These are phyloP conservation scores for Gymnothorax javanicus DNA, from an alignment of 2,797 vertebrate species.

Conservation along the genomic window DNA sequence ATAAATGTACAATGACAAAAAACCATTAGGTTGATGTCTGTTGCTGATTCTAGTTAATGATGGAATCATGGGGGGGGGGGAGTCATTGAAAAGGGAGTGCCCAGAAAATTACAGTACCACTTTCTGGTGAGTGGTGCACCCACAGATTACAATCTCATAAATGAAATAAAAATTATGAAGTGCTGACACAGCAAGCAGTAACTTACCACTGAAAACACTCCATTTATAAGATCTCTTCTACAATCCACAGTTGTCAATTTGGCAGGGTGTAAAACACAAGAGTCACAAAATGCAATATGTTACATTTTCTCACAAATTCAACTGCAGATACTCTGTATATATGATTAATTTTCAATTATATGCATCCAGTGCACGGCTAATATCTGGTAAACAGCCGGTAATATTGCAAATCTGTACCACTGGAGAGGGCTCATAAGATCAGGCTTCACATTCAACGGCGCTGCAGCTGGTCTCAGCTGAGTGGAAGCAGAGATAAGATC, in stretches of 20 bases:
- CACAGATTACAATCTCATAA: neutral
- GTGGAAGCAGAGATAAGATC: neutral
- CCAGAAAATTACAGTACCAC: neutral
- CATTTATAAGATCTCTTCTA: neutral
- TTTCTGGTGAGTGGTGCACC: neutral
- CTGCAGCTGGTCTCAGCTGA: neutral
- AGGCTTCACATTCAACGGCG: neutral
- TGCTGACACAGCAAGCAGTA: neutral
- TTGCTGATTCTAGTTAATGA: neutral
- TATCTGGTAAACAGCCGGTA: neutral
- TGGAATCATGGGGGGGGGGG: neutral
- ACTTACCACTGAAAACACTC: neutral
- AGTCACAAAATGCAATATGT: neutral
- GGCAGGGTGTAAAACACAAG: neutral
- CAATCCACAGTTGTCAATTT: neutral
- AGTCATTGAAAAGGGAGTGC: neutral
- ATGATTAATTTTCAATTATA: neutral
- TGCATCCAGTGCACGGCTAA: neutral
- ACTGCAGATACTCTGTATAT: neutral
- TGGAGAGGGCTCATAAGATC: neutral
- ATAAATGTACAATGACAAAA: neutral
- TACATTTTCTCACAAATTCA: neutral
- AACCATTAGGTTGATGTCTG: neutral
- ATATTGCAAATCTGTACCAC: neutral
- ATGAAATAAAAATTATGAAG: neutral